Percentiles rank a stretch among this genome's conserved stretches.
phyloP scores from a whole-genome alignment of 2,113 vertebrate genomes.

The Leptodactylus fuscus region DNA sequence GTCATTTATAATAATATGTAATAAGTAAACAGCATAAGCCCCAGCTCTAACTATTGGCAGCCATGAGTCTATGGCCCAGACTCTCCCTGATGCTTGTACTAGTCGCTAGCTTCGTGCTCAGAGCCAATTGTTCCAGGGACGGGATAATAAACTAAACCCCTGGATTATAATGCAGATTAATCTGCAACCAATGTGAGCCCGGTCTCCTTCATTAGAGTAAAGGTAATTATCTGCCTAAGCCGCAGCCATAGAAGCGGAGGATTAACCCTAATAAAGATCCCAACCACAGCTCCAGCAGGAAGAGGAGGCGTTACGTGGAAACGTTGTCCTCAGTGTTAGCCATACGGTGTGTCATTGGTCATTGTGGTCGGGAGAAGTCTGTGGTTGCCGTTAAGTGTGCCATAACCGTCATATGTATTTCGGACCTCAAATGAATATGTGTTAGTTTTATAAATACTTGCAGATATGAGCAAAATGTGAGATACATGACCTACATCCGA shows the following conservation, averaged over 20 bases:
- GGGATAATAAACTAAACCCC: constrained; percentile 4
- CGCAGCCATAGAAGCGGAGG: not conserved
- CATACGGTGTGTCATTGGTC: no score
- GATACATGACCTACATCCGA: no score
- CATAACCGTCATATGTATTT: no score
- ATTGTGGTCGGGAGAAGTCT: no score
- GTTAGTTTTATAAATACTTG: no score
- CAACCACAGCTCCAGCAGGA: not conserved
- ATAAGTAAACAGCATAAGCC: not conserved
- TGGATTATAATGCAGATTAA: constrained; percentile 13
- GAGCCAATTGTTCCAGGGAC: not conserved
- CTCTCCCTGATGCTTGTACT: not conserved
- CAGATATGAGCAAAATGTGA: no score
- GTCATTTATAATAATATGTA: not conserved
- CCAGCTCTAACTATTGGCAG: not conserved
- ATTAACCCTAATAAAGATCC: not conserved
- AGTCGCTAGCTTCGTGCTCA: not conserved
- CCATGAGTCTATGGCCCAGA: not conserved
- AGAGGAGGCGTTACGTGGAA: not conserved
- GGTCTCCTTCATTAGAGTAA: not conserved
- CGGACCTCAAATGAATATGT: no score
- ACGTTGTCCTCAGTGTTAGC: no score
- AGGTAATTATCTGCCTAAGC: not conserved
- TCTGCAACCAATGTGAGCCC: not conserved
- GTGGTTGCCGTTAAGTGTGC: no score